Conservation (phyloP, 2,797 vertebrate genomes). For the Mus minutoides region DNA sequence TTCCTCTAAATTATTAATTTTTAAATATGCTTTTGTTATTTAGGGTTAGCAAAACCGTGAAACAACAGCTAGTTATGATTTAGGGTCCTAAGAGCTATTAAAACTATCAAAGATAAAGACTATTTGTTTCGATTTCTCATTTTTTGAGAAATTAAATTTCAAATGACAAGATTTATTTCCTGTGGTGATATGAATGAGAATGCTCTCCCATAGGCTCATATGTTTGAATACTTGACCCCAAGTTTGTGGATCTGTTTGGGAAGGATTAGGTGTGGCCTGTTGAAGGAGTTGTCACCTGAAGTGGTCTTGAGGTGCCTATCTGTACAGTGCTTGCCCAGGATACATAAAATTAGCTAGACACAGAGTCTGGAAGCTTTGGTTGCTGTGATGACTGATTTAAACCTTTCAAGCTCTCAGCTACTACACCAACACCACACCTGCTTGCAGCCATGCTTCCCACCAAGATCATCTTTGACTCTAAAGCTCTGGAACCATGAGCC, state of each 20-base stretch:
- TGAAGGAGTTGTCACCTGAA: too few relatives aligned
- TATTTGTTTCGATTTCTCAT: background rate
- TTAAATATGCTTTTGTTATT: background rate
- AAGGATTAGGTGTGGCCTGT: background rate
- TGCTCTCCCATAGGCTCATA: background rate
- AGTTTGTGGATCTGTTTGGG: background rate
- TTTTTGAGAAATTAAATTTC: constrained; percentile 44
- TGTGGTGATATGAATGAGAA: background rate
- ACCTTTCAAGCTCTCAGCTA: background rate
- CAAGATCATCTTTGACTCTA: background rate
- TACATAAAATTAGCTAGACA: background rate
- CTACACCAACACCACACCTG: too few relatives aligned
- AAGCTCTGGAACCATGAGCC: background rate
- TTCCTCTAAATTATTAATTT: background rate
- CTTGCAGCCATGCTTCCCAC: too few relatives aligned
- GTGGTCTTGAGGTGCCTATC: background rate
- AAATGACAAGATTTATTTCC: background rate
- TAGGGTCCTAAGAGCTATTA: background rate
- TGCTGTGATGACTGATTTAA: background rate
- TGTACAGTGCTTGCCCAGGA: too few relatives aligned
- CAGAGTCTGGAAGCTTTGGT: background rate
- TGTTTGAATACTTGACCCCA: background rate
- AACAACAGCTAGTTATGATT: background rate
- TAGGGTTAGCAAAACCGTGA: background rate
- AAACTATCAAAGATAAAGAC: background rate